A percentile compares a stretch with the other conserved stretches of the same genome.
phyloP scores from a whole-genome alignment of 2,113 vertebrate species.

The Tympanuchus pallidicinctus region DNA sequence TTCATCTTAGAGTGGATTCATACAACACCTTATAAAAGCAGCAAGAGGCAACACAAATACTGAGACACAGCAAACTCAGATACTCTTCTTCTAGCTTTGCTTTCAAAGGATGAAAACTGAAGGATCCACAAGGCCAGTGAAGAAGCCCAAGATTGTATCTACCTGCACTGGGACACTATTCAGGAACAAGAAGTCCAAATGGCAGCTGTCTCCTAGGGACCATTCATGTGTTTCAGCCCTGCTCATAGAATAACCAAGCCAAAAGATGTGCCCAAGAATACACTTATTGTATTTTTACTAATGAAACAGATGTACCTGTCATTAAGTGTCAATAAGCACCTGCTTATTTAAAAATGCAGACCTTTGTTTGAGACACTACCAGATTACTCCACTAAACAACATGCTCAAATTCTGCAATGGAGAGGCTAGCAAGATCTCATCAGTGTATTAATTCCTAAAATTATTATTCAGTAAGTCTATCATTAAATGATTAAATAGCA shows the following conservation, averaged over 20 bases:
- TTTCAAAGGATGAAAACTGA: background rate
- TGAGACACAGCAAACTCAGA: background rate
- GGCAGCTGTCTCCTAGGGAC: background rate
- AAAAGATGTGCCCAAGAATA: background rate
- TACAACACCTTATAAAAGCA: background rate
- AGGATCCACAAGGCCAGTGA: background rate
- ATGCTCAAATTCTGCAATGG: background rate
- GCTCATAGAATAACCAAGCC: background rate
- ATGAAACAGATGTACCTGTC: background rate
- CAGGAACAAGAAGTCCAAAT: background rate
- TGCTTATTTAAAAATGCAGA: background rate
- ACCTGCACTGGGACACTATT: background rate
- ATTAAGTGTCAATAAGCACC: background rate
- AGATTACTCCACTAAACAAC: background rate
- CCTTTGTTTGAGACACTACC: background rate
- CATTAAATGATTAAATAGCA: background rate
- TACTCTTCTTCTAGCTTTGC: background rate
- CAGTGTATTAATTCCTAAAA: background rate
- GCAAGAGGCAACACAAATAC: background rate
- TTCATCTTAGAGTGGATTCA: background rate
- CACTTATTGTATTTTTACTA: accelerated
- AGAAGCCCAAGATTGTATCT: background rate
- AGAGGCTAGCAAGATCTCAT: background rate
- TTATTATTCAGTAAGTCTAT: background rate
- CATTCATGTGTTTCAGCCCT: background rate